Evolutionary conservation across 2,888 invertebrate species (phyloP).

Genomic region (Gymnosoma rotundatum): DNA sequence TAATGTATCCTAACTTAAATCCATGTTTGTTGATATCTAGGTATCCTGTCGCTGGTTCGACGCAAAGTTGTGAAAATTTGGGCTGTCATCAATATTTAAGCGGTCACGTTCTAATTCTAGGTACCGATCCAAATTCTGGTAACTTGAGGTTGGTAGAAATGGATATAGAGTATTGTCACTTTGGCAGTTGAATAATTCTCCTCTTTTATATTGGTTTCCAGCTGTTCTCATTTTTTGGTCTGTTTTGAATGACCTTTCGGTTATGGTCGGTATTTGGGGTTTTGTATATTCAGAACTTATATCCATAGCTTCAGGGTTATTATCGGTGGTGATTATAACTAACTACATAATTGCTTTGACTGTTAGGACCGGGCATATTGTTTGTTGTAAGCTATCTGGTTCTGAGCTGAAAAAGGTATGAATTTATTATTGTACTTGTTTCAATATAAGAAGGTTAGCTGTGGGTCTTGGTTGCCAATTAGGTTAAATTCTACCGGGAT

Average conservation of each 20-base stretch:
- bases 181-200: slow-evolving; percentile 1
- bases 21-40: not conserved
- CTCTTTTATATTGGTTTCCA: too few relatives aligned
- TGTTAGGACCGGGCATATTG: too few relatives aligned
- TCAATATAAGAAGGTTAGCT: not conserved
- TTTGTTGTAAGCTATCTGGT: too few relatives aligned
- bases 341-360: too few relatives aligned
- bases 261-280: not conserved
- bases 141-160: slow-evolving; percentile 5
- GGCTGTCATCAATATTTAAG: slow-evolving; percentile 1
- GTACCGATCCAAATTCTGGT: too few relatives aligned
- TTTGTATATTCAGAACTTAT: not conserved
- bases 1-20: not conserved
- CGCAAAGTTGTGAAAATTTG: slow-evolving; percentile 18
- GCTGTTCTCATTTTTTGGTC: not conserved
- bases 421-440: too few relatives aligned
- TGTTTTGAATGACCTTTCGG: not conserved
- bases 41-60: not conserved
- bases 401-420: too few relatives aligned
- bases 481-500: not conserved
- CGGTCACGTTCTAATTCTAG: too few relatives aligned
- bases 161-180: not conserved
- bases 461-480: not conserved
- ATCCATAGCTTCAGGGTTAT: not conserved
- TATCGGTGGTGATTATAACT: too few relatives aligned